Percentiles rank a stretch among this genome's conserved stretches.
These are phyloP conservation scores for Benthosema pterotum DNA, from an alignment of 2,797 vertebrate species.

Conservation along the genomic window DNA sequence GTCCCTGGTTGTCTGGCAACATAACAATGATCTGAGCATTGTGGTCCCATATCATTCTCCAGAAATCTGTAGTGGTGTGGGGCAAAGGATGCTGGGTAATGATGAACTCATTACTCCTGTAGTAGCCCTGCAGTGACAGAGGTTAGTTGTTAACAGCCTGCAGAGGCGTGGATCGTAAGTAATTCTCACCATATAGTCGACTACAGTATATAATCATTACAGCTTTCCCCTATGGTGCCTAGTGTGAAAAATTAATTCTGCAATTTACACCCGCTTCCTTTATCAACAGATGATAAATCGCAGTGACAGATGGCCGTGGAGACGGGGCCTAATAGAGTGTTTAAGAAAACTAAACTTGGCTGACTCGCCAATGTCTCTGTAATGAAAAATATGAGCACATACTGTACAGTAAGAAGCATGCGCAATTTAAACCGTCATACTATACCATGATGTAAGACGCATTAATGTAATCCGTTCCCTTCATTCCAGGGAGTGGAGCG, in stretches of 20 bases:
- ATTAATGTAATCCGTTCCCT: constrained; percentile 99
- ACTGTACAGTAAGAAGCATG: too few relatives aligned
- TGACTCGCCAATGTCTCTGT: too few relatives aligned
- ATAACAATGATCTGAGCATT: constrained; percentile 99
- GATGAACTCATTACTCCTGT: constrained; percentile 98
- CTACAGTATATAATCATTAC: too few relatives aligned
- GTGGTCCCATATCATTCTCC: constrained; percentile 99
- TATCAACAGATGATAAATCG: too few relatives aligned
- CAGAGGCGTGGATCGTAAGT: background rate
- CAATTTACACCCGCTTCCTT: too few relatives aligned
- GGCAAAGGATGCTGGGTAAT: constrained; percentile 98
- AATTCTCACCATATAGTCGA: background rate
- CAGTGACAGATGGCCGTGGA: too few relatives aligned
- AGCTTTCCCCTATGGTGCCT: too few relatives aligned
- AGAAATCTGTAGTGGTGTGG: constrained; percentile 98
- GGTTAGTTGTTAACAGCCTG: constrained; percentile 17
- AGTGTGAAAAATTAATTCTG: too few relatives aligned
- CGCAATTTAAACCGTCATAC: constrained; percentile 27
- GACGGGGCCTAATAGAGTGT: too few relatives aligned
- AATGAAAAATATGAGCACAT: too few relatives aligned
- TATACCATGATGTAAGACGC: constrained; percentile 98
- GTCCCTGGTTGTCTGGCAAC: constrained; percentile 96
- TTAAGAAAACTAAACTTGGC: too few relatives aligned
- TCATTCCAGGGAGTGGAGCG: constrained; percentile 95
- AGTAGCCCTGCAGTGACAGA: constrained; percentile 89